Evolutionary conservation across 2,797 vertebrate genomes (phyloP), one percentile per base, ranked within the genome.

Genomic region (Cossypha polioptera): DNA sequence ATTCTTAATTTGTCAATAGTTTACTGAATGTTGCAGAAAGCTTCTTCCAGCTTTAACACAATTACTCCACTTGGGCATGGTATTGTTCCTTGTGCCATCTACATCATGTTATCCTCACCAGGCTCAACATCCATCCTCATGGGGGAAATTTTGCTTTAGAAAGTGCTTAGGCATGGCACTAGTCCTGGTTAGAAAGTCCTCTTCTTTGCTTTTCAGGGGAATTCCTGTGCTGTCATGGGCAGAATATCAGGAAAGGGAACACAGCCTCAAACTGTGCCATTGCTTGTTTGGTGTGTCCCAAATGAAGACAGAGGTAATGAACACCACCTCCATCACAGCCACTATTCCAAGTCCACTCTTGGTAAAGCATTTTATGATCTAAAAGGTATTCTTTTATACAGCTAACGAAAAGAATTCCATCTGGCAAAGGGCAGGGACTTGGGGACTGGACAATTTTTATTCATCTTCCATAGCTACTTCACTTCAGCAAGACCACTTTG

Each of bases 71-170:
- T 38, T 36, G 36, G 36, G 36, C 36, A 36, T 36, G 36, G 11
- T 36, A 36, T 36, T 50, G 3, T 7, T 81, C 18, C 12, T 61
- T 36, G 7, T 15, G 31, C 0, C 0, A 43, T 35, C 33, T 33
- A 3, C 35, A 16, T 14, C 31, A 5, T 19, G 8, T 6, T 48
- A 11, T 29, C 40, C 22, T 84, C 31, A 53, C 25, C 21, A 17
- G 3, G 4, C 6, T 63, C 21, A 35, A 31, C 31, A 40, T 43
- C 35, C 10, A 11, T 47, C 55, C 38, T 54, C 33, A 22, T 0
- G 36, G 36, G 7, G 4, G 11, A 38, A 65, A 24, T 31, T 57
- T 57, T 50, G 5, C 31, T 69, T 78, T 38, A 54, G 55, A 61
- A 79, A 76, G 7, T 24, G 13, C 10, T 40, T 13, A 16, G 33